Evolutionary conservation across 2,888 invertebrate species (phyloP), one percentile per base, ranked within the genome.

Genomic region (Drosophila koepferae): DNA sequence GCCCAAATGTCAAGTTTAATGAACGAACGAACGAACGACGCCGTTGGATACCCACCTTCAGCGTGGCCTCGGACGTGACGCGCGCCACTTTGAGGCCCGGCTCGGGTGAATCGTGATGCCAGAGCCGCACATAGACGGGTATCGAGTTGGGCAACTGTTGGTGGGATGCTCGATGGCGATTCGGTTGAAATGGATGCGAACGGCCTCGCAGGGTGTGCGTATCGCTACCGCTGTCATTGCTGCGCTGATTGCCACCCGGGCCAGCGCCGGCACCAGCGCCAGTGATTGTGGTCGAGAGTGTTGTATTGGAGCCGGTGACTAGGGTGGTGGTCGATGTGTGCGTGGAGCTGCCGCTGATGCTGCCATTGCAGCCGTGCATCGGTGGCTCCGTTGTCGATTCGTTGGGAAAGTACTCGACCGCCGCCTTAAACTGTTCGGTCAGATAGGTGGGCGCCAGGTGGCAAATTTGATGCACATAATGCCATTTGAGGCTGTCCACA

Each of bases 401-500:
- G 53, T 91, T 92, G 4, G 92, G 91, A 65, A 92, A 85, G 63
- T 91, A 90, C 38, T 95, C 93, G 8, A 95, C 96, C 80, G 94
- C 77, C 2, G 90, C 92, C 56, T 72, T 86, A 56, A 94, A 92
- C 55, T 82, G 77, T 93, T 98, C 98, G 12, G 95, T 94, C 49
- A 97, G 93, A 93, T 97, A 98, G 90, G 96, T 96, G 0, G 97
- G 97, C 2, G 97, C 97, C 93, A 97, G 94, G n/a, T 94, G 94
- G 84, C 96, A 96, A 64, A 97, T 94, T 87, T 97, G 96, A 89
- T 96, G 95, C n/a, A 98, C 94, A 92, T 97, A 98, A 78, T 96
- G 94, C 82, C 95, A 96, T 91, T 97, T 97, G 0, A 97, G 95
- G 90, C 95, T 95, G 2, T 81, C 85, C 20, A 90, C 75, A 34